phyloP scores from a whole-genome alignment of 2,797 vertebrate species.

The Oophaga sylvatica region DNA sequence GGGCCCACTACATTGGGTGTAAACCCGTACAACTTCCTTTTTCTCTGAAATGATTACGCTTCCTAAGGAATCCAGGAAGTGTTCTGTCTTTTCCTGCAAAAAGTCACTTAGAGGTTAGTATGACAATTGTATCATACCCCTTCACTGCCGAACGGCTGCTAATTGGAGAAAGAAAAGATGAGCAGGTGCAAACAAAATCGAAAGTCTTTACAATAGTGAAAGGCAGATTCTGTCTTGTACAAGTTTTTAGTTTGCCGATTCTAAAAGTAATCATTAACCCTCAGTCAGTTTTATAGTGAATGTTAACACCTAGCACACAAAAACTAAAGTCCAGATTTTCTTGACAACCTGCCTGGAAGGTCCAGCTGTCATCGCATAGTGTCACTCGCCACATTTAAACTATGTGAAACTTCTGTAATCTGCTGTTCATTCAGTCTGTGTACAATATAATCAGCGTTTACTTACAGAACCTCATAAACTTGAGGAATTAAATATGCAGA shows the following conservation, averaged over 20 bases:
- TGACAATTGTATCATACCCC: constrained; percentile 21
- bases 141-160: not conserved
- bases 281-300: not conserved
- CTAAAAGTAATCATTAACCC: not conserved
- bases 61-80: constrained; percentile 44
- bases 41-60: constrained; percentile 31
- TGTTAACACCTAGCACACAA: not conserved
- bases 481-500: not conserved
- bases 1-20: constrained; percentile 33
- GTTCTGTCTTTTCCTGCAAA: constrained; percentile 48
- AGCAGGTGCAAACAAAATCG: not conserved
- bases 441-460: not conserved
- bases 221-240: not conserved
- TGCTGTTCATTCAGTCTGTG: not conserved
- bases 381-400: not conserved
- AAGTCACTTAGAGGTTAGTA: constrained; percentile 52
- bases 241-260: not conserved
- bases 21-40: constrained; percentile 42
- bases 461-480: not conserved
- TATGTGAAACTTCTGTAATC: not conserved
- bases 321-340: not conserved
- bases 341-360: not conserved
- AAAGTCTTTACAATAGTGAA: not conserved
- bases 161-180: not conserved
- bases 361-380: constrained; percentile 3